phyloP scores from a whole-genome alignment of 2,113 vertebrate genomes.

The Istiophorus platypterus region DNA sequence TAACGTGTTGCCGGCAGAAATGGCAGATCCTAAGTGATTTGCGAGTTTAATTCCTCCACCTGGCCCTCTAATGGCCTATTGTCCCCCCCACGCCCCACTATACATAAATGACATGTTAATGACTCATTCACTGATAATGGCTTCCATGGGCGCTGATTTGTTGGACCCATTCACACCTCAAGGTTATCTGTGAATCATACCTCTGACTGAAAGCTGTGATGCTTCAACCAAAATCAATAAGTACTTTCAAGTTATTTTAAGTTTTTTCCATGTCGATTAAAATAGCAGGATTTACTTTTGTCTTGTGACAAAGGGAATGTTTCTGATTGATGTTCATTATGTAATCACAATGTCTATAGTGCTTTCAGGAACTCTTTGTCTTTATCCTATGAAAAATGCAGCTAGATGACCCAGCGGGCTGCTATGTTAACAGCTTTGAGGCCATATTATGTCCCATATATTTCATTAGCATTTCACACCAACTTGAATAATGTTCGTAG shows the following conservation, averaged over 20 bases:
- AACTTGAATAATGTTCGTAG: conserved; percentile 25
- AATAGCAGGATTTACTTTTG: conserved; percentile 43
- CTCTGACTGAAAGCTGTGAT: conserved; percentile 28
- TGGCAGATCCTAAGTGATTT: conserved; percentile 76
- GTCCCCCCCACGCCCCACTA: conserved; percentile 44
- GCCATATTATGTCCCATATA: neutral
- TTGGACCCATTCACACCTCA: conserved; percentile 43
- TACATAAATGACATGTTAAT: conserved; percentile 73
- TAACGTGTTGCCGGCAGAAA: conserved; percentile 69
- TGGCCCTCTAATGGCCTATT: conserved; percentile 66
- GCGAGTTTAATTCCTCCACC: conserved; percentile 77
- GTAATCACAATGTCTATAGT: neutral
- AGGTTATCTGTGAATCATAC: conserved; percentile 60
- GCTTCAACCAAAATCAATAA: conserved; percentile 44
- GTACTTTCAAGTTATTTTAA: conserved; percentile 29
- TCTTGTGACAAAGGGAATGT: conserved; percentile 17
- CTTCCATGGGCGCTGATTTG: conserved; percentile 56
- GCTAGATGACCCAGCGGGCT: neutral
- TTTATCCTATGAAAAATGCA: conserved; percentile 14
- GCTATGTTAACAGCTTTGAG: neutral
- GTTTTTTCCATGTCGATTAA: conserved; percentile 12
- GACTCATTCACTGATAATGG: conserved; percentile 50
- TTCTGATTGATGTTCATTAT: conserved; percentile 55
- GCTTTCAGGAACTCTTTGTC: conserved; percentile 18
- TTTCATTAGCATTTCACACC: conserved; percentile 19